Evolutionary conservation across 2,113 vertebrate genomes (phyloP).

Genomic region (Chaetops frenatus): DNA sequence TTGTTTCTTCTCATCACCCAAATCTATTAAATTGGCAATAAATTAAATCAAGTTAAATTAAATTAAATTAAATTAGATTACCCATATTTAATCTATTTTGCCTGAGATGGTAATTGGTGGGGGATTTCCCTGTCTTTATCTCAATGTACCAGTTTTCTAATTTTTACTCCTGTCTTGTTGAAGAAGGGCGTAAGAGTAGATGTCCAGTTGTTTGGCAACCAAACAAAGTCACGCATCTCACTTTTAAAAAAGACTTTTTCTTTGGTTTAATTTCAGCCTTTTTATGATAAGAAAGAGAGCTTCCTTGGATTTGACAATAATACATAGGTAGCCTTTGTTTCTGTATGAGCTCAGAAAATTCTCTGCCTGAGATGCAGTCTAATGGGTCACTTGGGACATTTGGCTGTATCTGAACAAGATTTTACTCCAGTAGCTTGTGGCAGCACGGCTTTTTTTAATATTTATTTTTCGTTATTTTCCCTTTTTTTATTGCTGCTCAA

Average conservation of each 20-base stretch:
- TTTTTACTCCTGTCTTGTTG: neutral
- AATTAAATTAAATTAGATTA: neutral
- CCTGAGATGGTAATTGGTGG: neutral
- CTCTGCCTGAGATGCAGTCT: neutral
- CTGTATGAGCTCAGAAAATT: neutral
- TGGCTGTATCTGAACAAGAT: neutral
- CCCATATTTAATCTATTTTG: neutral
- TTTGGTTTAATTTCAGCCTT: neutral
- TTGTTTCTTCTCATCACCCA: neutral
- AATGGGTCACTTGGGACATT: neutral
- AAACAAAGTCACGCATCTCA: accelerated
- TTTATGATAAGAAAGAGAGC: neutral
- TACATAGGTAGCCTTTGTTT: neutral
- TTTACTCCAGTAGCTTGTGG: neutral
- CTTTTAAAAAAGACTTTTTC: neutral
- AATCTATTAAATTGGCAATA: neutral
- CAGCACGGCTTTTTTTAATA: neutral
- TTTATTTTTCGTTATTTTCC: neutral
- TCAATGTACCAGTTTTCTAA: neutral
- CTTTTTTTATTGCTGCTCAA: neutral
- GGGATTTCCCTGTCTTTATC: neutral
- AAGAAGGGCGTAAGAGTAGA: neutral
- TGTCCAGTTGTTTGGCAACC: neutral
- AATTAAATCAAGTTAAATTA: neutral
- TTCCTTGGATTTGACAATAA: neutral